These are phyloP conservation scores for Stigmatopora nigra DNA, from an alignment of 2,113 vertebrate species.

Conservation along the genomic window DNA sequence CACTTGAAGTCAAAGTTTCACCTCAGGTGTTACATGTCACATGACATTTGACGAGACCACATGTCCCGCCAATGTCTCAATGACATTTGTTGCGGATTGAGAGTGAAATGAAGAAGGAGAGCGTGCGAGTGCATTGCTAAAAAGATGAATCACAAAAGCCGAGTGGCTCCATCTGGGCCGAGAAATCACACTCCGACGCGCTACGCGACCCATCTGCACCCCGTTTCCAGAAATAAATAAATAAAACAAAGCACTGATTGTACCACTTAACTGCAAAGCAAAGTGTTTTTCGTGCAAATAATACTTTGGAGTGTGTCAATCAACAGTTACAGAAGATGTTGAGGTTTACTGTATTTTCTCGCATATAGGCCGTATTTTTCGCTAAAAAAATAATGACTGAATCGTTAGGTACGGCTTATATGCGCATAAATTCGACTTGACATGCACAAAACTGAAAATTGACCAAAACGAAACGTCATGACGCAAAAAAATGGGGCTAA, in stretches of 20 bases:
- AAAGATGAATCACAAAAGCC: constrained; percentile 68
- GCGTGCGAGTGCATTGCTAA: constrained; percentile 36
- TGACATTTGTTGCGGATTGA: constrained; percentile 37
- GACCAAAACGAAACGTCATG: too few relatives aligned
- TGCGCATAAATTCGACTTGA: too few relatives aligned
- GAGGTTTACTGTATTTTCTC: too few relatives aligned
- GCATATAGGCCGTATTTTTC: too few relatives aligned
- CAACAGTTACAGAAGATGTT: neutral
- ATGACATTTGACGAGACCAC: constrained; percentile 54
- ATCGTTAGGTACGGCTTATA: too few relatives aligned
- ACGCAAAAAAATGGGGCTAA: too few relatives aligned
- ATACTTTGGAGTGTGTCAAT: neutral
- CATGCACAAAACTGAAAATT: too few relatives aligned
- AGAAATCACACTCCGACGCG: constrained; percentile 68
- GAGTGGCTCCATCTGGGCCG: constrained; percentile 67
- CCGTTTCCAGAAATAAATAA: constrained; percentile 26
- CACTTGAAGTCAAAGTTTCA: constrained; percentile 18
- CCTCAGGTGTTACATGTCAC: neutral
- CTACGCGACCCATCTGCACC: constrained; percentile 70
- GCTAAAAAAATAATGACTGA: too few relatives aligned
- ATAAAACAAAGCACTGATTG: constrained; percentile 9
- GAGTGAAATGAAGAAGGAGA: constrained; percentile 1
- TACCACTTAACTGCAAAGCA: neutral
- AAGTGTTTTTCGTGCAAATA: neutral
- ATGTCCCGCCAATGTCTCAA: constrained; percentile 51